Evolutionary conservation across 1,140 invertebrate genomes (phyloP).

Genomic region (Phocides pigmalion): DNA sequence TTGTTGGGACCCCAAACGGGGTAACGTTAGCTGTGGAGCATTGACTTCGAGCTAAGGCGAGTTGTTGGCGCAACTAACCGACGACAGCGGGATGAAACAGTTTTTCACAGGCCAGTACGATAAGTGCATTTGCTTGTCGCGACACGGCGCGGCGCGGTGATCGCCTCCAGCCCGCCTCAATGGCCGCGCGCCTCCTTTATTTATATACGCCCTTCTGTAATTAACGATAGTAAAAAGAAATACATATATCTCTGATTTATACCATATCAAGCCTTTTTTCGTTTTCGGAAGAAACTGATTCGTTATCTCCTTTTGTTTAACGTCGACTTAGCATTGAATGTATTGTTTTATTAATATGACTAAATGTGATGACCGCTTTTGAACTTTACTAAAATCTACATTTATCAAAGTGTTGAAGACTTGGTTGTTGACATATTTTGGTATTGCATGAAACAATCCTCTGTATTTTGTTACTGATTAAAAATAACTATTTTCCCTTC

Average conservation of each 20-base stretch:
- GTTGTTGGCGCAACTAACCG: constrained; percentile 68
- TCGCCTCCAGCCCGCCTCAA: constrained; percentile 66
- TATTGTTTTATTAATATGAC: neutral
- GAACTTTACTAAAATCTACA: neutral
- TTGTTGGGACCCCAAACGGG: constrained; percentile 58
- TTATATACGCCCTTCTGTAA: constrained; percentile 78
- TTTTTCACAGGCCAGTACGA: constrained; percentile 75
- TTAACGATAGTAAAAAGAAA: constrained; percentile 79
- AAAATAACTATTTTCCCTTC: too few species aligned
- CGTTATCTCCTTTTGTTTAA: constrained; percentile 46
- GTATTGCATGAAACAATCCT: too few species aligned
- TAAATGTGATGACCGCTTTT: neutral
- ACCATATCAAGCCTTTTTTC: constrained; percentile 54
- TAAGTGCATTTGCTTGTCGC: constrained; percentile 82
- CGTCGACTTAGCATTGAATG: constrained; percentile 35
- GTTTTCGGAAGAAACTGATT: constrained; percentile 52
- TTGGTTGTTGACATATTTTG: too few species aligned
- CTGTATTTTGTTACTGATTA: too few species aligned
- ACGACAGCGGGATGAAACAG: constrained; percentile 66
- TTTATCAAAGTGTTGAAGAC: too few species aligned
- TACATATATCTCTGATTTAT: constrained; percentile 76
- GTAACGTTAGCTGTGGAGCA: constrained; percentile 64
- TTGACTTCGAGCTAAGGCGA: constrained; percentile 51
- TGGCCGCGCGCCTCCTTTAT: constrained; percentile 69
- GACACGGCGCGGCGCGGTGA: constrained; percentile 71